These are phyloP conservation scores for Dermatemys mawii DNA, from an alignment of 2,113 vertebrate species.

Conservation along the genomic window DNA sequence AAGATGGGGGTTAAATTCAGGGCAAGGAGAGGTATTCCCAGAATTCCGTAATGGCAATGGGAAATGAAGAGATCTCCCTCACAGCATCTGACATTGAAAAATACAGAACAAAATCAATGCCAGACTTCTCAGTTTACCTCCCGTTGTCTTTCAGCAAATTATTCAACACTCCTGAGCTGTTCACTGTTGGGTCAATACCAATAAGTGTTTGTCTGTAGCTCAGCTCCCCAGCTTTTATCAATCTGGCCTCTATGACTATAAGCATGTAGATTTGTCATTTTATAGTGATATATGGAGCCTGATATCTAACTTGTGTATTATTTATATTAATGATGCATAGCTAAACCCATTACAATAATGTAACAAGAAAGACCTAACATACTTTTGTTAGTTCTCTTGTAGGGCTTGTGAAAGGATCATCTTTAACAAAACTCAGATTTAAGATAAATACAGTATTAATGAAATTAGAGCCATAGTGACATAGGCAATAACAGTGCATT, in stretches of 20 bases:
- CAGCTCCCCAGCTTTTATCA: background rate
- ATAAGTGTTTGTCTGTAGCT: background rate
- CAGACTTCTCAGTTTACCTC: background rate
- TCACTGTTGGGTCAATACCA: background rate
- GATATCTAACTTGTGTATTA: conserved; percentile 27
- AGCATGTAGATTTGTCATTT: conserved; percentile 26
- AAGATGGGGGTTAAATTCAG: background rate
- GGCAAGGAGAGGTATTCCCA: background rate
- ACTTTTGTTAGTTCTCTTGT: conserved; percentile 44
- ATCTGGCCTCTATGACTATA: conserved; percentile 8
- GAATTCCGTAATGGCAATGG: background rate
- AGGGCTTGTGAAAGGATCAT: conserved; percentile 28
- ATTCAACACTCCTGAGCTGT: background rate
- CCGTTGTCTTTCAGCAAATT: background rate
- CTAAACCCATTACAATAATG: conserved; percentile 60
- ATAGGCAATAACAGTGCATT: conserved; percentile 60
- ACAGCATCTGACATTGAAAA: background rate
- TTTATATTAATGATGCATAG: conserved; percentile 62
- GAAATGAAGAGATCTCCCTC: background rate
- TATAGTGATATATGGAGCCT: conserved; percentile 46
- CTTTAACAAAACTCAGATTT: conserved; percentile 66
- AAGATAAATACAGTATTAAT: conserved; percentile 71
- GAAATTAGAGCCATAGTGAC: conserved; percentile 59
- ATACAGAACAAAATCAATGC: background rate
- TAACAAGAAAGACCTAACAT: conserved; percentile 58